Base-by-base conservation (phyloP, 1,140 invertebrate genomes). In the Pseudomyrmex pallidus region DNA sequence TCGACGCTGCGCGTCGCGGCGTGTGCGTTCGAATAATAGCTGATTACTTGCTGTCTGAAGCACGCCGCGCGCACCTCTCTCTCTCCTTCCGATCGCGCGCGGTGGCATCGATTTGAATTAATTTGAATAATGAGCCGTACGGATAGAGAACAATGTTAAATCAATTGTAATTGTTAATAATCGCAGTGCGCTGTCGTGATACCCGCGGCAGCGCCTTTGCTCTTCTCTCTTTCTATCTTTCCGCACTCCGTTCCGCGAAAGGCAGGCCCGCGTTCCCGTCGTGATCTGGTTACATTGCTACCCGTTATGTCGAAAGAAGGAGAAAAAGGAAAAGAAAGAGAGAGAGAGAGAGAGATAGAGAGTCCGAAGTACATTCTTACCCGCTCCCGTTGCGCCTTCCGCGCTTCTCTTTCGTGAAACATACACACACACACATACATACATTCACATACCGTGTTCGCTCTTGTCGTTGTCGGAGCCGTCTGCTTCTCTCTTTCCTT, bases 151-250 rank as follows among this genome's bases (percentile, higher is more conserved):
- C 90, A 89, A 90, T 89, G 85, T 87, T 89, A 90, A 92, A 92
- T 91, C 89, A 90, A 91, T 92, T 90, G 90, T 90, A 91, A 92
- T 91, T 92, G 90, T 92, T 92, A 92, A 92, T 92, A 92, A 92
- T 91, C 92, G 90, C 90, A 88, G 88, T 90, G 88, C 84, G 83
- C 86, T 84, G 83, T 78, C 50, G 74, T 5, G 67, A 84, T 88
- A 50, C 72, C 59, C 61, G 74, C 74, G 17, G 12, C 20, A 35
- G 35, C 35, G 35, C 0, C 35, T 35, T 35, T 35, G 35, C 35
- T 35, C 35, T 35, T 35, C 35, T 35, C 35, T 35, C 35, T 35
- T 35, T 35, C 35, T 35, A 35, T 35, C 5, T 35, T 35, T 35
- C 67, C 59, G 62, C 83, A 54, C 83, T 73, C 54, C 68, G 25